These are phyloP conservation scores for Nestor notabilis DNA, from an alignment of 2,113 vertebrate genomes.

Conservation along the genomic window DNA sequence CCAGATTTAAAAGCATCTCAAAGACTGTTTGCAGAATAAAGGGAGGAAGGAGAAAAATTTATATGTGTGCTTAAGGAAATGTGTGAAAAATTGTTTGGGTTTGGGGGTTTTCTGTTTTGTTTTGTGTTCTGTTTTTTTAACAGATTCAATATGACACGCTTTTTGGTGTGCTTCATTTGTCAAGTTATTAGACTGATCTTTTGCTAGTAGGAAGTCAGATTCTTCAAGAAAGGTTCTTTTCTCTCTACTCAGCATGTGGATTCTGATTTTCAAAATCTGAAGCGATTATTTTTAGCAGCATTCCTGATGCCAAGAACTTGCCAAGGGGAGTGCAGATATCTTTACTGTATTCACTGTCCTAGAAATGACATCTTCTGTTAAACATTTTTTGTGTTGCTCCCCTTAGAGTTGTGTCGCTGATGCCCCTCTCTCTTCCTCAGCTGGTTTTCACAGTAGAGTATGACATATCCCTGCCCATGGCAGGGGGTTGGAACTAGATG, in stretches of 20 bases:
- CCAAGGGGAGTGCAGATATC: neutral
- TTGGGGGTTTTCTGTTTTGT: neutral
- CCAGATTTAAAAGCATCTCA: neutral
- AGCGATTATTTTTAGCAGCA: neutral
- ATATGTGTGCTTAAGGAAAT: neutral
- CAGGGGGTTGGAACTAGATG: too few relatives aligned
- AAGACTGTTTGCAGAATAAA: neutral
- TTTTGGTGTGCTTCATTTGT: neutral
- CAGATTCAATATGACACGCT: neutral
- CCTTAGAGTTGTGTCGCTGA: neutral
- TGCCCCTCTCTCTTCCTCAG: neutral
- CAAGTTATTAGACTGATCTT: neutral
- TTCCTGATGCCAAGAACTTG: neutral
- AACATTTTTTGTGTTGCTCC: neutral
- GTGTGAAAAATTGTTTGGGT: neutral
- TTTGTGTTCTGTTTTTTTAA: neutral
- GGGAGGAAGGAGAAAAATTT: neutral
- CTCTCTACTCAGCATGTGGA: neutral
- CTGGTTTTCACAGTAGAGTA: neutral
- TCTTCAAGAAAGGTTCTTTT: neutral
- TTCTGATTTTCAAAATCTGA: neutral
- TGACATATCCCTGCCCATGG: too few relatives aligned
- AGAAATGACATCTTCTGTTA: neutral
- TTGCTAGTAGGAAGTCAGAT: neutral
- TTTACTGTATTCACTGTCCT: neutral